Evolutionary conservation across 1,140 invertebrate species (phyloP), one percentile per base, ranked within the genome.

Genomic region (Papilio aristodemus): DNA sequence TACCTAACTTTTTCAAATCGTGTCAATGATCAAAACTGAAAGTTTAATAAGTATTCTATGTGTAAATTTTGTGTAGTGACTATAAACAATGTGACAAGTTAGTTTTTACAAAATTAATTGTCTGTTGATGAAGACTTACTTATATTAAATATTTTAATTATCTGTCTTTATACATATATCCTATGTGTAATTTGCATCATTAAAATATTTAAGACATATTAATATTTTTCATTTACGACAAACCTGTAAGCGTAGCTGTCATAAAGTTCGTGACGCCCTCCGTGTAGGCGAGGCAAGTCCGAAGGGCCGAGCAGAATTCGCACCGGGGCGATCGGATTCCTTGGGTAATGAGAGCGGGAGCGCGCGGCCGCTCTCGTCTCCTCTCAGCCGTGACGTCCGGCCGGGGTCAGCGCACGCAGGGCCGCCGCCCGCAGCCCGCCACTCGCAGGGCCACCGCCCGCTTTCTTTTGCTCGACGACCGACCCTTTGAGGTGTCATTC

Each of bases 401-500:
- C 80, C 82, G 86, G 84, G 86, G 88, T 89, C 88, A 87, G 79
- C 82, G 88, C 84, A 85, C 87, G 84, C 78, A 84, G 80, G 81
- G 81, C 83, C 79, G 76, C 72, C 80, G 77, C 80, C 81, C 79
- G 80, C 86, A n/a, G n/a, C n/a, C 72, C 80, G 77, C 80, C 82
- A 86, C 84, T 85, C 87, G 84, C 78, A 84, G 80, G 81, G 81
- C 83, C 79, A 75, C 72, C 80, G 77, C 80, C 81, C 79, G 80
- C 86, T 87, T 90, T 87, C 87, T 84, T 87, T 67, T 78, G 72
- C 77, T 79, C 83, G 78, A 81, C 78, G 77, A 81, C 76, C 79
- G 80, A 83, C 85, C 85, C 84, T 84, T 72, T 71, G 72, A 86
- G 79, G 82, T 86, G 82, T 86, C 85, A 84, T 86, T 85, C 78